Evolutionary conservation across 2,888 invertebrate genomes (phyloP).

Genomic region (Lepidonotus clava): DNA sequence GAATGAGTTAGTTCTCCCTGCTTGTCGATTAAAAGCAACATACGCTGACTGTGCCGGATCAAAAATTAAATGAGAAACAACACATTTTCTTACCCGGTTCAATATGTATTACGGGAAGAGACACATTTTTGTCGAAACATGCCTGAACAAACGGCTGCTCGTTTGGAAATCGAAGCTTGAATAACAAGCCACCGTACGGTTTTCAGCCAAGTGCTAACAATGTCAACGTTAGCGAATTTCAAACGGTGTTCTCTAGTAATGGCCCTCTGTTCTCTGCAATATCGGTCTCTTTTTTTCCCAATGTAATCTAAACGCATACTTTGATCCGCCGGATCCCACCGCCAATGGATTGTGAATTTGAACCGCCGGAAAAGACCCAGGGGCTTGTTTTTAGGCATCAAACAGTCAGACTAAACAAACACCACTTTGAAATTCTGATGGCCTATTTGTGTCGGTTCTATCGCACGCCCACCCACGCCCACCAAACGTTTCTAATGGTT

Average conservation of each 20-base stretch:
- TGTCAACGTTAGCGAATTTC: slow-evolving; percentile 21
- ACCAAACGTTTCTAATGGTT: not conserved
- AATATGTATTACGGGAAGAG: slow-evolving; percentile 27
- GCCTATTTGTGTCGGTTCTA: not conserved
- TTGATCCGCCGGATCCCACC: not conserved
- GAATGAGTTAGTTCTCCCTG: not conserved
- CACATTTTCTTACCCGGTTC: not conserved
- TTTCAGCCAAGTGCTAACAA: slow-evolving; percentile 14
- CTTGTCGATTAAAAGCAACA: not conserved
- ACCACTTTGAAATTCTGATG: not conserved
- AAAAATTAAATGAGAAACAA: slow-evolving; percentile 20
- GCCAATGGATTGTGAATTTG: slow-evolving; percentile 4
- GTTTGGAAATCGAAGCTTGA: slow-evolving; percentile 13
- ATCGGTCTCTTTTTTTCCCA: not conserved
- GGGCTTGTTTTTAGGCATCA: not conserved
- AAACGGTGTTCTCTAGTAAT: slow-evolving; percentile 10
- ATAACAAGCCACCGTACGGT: not conserved
- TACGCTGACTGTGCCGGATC: not conserved
- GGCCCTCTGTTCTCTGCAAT: not conserved
- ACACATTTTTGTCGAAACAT: not conserved
- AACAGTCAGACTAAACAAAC: slow-evolving; percentile 4
- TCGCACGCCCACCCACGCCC: not conserved
- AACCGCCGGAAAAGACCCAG: not conserved
- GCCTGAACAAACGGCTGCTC: not conserved
- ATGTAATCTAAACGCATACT: no score